Conservation (phyloP, 2,113 vertebrate species). For the Daubentonia madagascariensis region DNA sequence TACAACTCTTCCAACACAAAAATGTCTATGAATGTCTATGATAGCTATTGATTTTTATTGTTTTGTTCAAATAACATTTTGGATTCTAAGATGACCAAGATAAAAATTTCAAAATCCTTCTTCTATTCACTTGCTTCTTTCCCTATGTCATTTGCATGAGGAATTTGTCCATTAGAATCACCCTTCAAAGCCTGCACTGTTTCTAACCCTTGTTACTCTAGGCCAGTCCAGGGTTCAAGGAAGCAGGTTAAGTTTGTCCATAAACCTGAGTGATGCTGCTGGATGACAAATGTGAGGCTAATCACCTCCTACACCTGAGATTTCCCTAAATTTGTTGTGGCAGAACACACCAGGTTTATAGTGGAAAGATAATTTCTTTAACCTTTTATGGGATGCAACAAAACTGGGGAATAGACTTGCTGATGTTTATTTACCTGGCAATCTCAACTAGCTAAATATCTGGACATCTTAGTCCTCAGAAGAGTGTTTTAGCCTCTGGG, state of each 20-base stretch:
- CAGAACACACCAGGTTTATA: background rate
- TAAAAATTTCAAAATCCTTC: background rate
- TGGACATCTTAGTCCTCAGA: background rate
- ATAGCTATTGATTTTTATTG: background rate
- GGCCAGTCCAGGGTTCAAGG: background rate
- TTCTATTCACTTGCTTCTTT: background rate
- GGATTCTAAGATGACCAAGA: background rate
- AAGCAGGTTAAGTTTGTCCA: background rate
- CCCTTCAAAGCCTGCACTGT: background rate
- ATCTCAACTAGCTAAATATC: background rate
- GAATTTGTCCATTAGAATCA: background rate
- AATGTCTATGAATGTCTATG: background rate
- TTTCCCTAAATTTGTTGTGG: background rate
- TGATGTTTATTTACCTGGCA: background rate
- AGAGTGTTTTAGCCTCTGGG: background rate
- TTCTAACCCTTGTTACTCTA: background rate
- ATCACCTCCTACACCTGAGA: background rate
- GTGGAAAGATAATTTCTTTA: background rate
- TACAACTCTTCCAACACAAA: background rate
- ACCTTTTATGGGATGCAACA: background rate
- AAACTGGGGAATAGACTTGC: background rate
- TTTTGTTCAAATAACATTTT: background rate
- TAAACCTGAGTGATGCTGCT: background rate
- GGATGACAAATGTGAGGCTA: background rate
- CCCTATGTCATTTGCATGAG: background rate